Evolutionary conservation across 1,140 invertebrate species (phyloP), one percentile per base, ranked within the genome.

Genomic region (Prorops nasuta): DNA sequence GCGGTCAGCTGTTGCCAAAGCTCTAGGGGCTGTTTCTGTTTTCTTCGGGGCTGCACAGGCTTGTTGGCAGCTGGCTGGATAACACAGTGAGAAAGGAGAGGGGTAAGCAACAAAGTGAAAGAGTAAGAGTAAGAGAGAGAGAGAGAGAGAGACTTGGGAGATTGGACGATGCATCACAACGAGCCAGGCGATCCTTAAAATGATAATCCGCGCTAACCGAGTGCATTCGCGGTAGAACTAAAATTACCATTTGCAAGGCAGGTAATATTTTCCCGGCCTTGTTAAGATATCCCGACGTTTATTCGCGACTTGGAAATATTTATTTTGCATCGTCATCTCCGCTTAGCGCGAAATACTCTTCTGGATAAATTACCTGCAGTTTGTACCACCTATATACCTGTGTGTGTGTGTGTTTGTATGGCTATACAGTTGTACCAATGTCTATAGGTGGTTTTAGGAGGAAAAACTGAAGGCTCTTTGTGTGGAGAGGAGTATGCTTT

Each of bases 221-320:
- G 36, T 16, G 7, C 12, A 15, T 34, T 17, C 42, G 17, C 7
- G 20, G 34, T 32, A 12, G 2, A 17, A 15, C 18, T 17, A 18
- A 49, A 38, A 28, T 39, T 15, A 37, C 28, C 40, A 20, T 49
- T 19, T 19, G 1, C 3, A 43, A 49, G n/a, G 32, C 9, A 14
- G 20, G 20, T 14, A 35, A 43, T 43, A 43, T 49, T 36, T 49
- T 17, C 19, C 8, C 15, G 14, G 17, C 15, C 36, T 20, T n/a
- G 15, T 34, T 34, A 43, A 24, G 28, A 12, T 19, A n/a, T 16
- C 19, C 4, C 15, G 16, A 28, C 47, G 15, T 49, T 49, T 43
- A 49, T 34, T 28, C 20, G 3, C 39, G 14, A 15, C 15, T 21
- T 17, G 8, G 19, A 2, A 10, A 9, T 28, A 22, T 43, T 43